Evolutionary conservation across 2,113 vertebrate genomes (phyloP), one percentile per base, ranked within the genome.

Genomic region (Odontophorus gujanensis): DNA sequence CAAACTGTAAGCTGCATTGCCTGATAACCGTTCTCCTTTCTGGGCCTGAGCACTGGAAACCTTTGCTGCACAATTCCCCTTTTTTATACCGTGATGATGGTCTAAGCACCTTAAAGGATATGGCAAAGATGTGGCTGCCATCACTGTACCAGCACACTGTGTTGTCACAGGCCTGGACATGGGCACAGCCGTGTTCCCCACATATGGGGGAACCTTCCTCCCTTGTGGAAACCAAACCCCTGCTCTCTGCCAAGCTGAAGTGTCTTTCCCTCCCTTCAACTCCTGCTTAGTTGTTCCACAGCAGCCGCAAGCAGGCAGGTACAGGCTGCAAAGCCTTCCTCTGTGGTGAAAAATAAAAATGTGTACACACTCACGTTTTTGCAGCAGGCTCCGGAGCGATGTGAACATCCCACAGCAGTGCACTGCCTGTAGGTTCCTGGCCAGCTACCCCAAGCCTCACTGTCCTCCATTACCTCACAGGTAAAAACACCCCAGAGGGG

Each of bases 341-440:
- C 9, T 1, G 1, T 0, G 1, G 12, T 2, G 9, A 7, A 10
- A 57, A 32, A n/a, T 20, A 57, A 45, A 74, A 38, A 11, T 3
- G 2, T 0, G 7, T 1, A 7, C 13, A 10, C 48, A 24, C 83
- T 74, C 5, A 86, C 80, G 2, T 66, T 76, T 90, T 10, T 57
- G 43, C 47, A 26, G 68, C 11, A 38, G 73, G 28, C 34, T 19
- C 25, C 28, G 9, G 43, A 57, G 34, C 21, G 57, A 57, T 43
- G 13, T 3, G 16, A 0, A 1, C 0, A 0, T 9, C 9, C 8
- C 57, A 28, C 9, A 1, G 32, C 9, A 3, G 5, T 0, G 3
- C 24, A 24, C 45, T 17, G 7, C 0, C 2, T 15, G 22, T 1
- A 77, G 53, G 6, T 8, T 59, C 5, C 7, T 3, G 15, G 5